These are phyloP conservation scores for Macrosoma leucophasiata DNA, from an alignment of 2,888 invertebrate genomes.

Conservation along the genomic window DNA sequence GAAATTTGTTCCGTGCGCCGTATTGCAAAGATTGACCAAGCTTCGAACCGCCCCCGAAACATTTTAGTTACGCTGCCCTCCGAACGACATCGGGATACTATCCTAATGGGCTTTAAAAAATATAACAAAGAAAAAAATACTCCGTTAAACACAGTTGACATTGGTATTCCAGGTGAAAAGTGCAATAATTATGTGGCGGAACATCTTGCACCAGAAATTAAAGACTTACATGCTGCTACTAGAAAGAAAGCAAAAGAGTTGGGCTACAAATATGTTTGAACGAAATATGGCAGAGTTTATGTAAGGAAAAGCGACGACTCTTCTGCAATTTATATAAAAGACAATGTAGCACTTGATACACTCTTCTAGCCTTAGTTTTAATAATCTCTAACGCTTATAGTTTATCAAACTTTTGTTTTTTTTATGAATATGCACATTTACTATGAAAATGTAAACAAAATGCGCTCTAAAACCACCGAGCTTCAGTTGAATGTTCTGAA, in stretches of 20 bases:
- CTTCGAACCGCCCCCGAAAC: conserved; percentile 6
- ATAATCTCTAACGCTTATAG: conserved; percentile 5
- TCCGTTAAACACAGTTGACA: conserved; percentile 3
- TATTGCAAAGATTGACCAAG: conserved; percentile 4
- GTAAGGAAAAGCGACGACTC: too few relatives aligned
- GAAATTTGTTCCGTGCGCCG: conserved; percentile 6
- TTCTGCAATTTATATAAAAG: too few relatives aligned
- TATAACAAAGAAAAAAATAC: conserved; percentile 11
- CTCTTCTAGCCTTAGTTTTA: conserved; percentile 3
- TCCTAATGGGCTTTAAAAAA: neutral
- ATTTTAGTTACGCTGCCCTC: conserved; percentile 11
- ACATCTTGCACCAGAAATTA: too few relatives aligned
- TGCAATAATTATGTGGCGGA: conserved; percentile 8
- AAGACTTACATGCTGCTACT: conserved; percentile 8
- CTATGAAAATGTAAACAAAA: conserved; percentile 10
- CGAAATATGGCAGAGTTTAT: too few relatives aligned
- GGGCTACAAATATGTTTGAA: too few relatives aligned
- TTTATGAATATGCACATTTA: conserved; percentile 1
- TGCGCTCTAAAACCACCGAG: too few relatives aligned
- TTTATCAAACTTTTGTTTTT: too few relatives aligned
- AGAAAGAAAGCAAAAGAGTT: conserved; percentile 6
- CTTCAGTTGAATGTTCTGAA: too few relatives aligned
- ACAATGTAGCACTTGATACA: too few relatives aligned
- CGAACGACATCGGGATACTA: conserved; percentile 3
- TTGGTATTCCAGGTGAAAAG: conserved; percentile 8